Evolutionary conservation across 2,888 invertebrate genomes (phyloP).

Genomic region (Nephrotoma flavescens): DNA sequence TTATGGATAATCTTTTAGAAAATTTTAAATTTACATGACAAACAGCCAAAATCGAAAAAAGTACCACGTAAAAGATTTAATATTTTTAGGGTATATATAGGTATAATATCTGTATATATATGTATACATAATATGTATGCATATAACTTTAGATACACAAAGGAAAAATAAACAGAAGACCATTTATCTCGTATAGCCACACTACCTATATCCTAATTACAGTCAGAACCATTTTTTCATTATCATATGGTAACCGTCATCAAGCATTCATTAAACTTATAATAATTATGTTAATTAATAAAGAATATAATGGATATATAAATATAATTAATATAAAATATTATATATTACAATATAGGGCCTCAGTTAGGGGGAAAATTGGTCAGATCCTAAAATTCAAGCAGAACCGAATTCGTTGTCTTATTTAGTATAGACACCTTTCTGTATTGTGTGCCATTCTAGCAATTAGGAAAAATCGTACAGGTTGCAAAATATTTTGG

Average conservation of each 20-base stretch:
- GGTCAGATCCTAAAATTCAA: too few relatives aligned
- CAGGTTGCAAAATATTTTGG: too few relatives aligned
- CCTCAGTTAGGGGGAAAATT: too few relatives aligned
- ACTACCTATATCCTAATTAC: not conserved
- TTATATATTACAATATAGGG: too few relatives aligned
- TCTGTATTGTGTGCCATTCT: too few relatives aligned
- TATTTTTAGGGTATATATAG: not conserved
- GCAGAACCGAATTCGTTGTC: too few relatives aligned
- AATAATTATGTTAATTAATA: not conserved
- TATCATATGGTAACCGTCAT: not conserved
- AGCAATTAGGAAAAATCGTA: too few relatives aligned
- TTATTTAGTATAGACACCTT: too few relatives aligned
- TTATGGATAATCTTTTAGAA: not conserved
- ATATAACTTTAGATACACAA: not conserved
- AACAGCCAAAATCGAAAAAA: not conserved
- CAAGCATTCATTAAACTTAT: not conserved
- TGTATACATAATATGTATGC: too few relatives aligned
- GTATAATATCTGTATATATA: not conserved
- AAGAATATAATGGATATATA: not conserved
- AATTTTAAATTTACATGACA: not conserved
- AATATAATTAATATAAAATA: too few relatives aligned
- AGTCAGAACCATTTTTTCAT: not conserved
- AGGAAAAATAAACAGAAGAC: not conserved
- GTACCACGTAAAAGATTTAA: not conserved
- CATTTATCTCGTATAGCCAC: not conserved